A percentile compares a stretch with the other conserved stretches of the same genome.
Conservation (phyloP, 2,888 invertebrate genomes). For the Torymus texanus region DNA sequence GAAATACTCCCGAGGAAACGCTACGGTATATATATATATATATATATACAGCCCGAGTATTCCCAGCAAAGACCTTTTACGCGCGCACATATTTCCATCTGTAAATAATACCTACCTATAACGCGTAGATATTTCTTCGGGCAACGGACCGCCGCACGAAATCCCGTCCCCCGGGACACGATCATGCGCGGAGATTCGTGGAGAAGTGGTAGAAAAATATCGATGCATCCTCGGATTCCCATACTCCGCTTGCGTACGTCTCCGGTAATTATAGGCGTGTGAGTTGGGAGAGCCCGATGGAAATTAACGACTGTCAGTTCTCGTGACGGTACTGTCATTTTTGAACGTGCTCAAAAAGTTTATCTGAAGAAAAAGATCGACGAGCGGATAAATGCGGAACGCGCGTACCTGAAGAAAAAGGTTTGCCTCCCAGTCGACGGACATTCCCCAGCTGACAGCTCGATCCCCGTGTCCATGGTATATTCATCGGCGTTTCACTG, state of each 20-base stretch:
- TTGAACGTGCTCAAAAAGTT: background rate
- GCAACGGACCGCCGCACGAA: too few species aligned
- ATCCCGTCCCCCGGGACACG: too few species aligned
- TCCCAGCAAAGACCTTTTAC: too few species aligned
- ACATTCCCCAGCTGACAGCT: slow-evolving; percentile 40
- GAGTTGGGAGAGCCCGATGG: background rate
- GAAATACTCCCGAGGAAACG: too few species aligned
- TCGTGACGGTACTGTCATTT: slow-evolving; percentile 56
- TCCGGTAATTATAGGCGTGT: slow-evolving; percentile 42
- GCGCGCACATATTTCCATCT: too few species aligned
- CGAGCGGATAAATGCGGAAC: background rate
- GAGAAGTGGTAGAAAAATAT: slow-evolving; percentile 36
- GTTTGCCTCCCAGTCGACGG: background rate
- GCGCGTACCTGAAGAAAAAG: slow-evolving; percentile 5
- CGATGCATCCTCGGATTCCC: slow-evolving; percentile 17
- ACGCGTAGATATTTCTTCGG: too few species aligned
- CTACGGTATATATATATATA: too few species aligned
- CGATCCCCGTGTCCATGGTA: background rate
- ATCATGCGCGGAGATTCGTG: slow-evolving; percentile 6
- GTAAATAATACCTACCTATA: too few species aligned
- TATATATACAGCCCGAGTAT: too few species aligned
- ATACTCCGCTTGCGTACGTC: background rate
- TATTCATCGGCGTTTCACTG: background rate
- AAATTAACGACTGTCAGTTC: slow-evolving; percentile 56
- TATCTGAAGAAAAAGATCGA: slow-evolving; percentile 41